Evolutionary conservation across 2,113 vertebrate genomes (phyloP).

Genomic region (Aphyosemion australe): DNA sequence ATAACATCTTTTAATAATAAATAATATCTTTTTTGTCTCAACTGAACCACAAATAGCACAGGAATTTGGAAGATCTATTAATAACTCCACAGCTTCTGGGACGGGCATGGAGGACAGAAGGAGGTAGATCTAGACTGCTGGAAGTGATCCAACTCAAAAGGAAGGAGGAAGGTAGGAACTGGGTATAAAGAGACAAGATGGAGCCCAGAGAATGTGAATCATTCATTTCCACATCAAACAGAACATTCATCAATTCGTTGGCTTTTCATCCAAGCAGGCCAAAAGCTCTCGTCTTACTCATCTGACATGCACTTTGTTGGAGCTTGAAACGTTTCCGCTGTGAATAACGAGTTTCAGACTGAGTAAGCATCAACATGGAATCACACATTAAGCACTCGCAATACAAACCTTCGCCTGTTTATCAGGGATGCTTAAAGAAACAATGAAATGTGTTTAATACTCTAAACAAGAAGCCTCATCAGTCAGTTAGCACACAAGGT

Average conservation of each 20-base stretch:
- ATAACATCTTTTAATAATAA: too few species aligned
- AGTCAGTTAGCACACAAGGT: too few species aligned
- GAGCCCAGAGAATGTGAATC: slow-evolving; percentile 24
- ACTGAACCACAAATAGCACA: slow-evolving; percentile 2
- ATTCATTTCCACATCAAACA: slow-evolving; percentile 46
- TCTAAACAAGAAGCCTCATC: neutral
- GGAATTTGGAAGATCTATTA: neutral
- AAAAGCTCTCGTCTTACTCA: slow-evolving; percentile 20
- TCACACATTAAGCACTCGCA: neutral
- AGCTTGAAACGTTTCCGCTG: slow-evolving; percentile 6
- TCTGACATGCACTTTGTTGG: slow-evolving; percentile 53
- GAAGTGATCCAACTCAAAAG: neutral
- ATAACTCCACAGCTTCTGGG: slow-evolving; percentile 6
- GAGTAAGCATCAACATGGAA: neutral
- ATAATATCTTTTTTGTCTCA: neutral
- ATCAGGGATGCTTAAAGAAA: too few species aligned
- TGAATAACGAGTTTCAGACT: slow-evolving; percentile 8
- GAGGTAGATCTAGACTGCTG: slow-evolving; percentile 19
- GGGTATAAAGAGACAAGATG: slow-evolving; percentile 15
- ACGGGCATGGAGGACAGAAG: neutral
- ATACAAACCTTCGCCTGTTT: neutral
- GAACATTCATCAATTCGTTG: slow-evolving; percentile 15
- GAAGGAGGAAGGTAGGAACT: slow-evolving; percentile 5
- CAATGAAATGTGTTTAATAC: too few species aligned
- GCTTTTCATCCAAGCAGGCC: slow-evolving; percentile 31